phyloP scores from a whole-genome alignment of 2,113 vertebrate species.

The Ovibos moschatus region DNA sequence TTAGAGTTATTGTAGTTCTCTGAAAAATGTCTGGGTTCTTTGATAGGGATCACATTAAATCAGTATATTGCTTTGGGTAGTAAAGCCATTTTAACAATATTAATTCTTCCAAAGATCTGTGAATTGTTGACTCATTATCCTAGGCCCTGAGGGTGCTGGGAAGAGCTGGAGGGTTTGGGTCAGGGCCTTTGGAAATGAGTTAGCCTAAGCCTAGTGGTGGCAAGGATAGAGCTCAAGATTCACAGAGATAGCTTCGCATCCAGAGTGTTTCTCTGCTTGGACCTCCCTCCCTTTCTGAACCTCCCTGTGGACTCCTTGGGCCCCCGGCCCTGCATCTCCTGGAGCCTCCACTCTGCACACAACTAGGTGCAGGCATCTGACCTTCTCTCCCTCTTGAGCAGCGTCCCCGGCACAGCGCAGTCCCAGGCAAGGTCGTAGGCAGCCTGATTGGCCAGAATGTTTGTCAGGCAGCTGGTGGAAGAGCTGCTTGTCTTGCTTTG shows the following conservation, averaged over 20 bases:
- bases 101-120: not conserved
- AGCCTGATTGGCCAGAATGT: too few species aligned
- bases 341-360: not conserved
- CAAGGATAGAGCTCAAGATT: not conserved
- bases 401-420: not conserved
- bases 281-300: not conserved
- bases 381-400: not conserved
- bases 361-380: not conserved
- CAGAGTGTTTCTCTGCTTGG: not conserved
- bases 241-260: not conserved
- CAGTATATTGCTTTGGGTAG: not conserved
- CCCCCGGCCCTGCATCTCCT: not conserved
- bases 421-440: not conserved
- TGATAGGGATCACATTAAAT: not conserved
- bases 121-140: not conserved
- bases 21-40: not conserved
- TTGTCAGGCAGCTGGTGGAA: too few species aligned
- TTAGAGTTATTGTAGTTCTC: not conserved
- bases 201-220: not conserved
- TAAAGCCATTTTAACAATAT: not conserved
- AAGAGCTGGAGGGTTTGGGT: not conserved
- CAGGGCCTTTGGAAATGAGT: not conserved
- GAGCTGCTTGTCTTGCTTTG: not conserved
- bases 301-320: not conserved
- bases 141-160: not conserved